phyloP scores from a whole-genome alignment of 2,797 vertebrate species.

The Mormyrus hasselquistii region DNA sequence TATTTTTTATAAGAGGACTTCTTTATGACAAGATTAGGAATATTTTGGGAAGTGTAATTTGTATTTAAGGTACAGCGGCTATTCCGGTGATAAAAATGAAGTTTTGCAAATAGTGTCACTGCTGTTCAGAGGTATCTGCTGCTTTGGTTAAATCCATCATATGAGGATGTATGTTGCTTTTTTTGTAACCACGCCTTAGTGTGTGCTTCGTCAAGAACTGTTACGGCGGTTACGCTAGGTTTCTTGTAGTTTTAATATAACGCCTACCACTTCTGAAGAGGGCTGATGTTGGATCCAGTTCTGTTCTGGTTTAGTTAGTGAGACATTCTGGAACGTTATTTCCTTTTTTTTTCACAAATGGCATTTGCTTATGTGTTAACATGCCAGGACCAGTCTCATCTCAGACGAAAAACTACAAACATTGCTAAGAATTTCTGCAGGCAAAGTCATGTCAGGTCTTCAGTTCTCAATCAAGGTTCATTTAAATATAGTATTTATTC shows the following conservation, averaged over 20 bases:
- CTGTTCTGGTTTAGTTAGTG: background rate
- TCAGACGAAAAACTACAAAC: background rate
- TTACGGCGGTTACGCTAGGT: background rate
- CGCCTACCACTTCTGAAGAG: background rate
- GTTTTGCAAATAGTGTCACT: background rate
- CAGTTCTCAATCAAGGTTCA: background rate
- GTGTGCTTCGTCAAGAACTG: too few species aligned
- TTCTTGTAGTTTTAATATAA: background rate
- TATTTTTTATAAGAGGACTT: background rate
- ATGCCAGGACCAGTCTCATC: background rate
- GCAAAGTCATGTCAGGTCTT: background rate
- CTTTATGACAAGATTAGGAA: background rate
- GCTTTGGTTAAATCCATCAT: background rate
- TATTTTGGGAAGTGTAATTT: conserved; percentile 2
- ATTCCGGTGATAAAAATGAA: background rate
- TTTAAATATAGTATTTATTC: background rate
- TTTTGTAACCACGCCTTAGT: background rate
- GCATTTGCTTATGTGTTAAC: background rate
- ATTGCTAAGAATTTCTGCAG: background rate
- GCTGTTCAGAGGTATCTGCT: background rate
- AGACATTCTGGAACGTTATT: background rate
- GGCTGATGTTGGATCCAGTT: background rate
- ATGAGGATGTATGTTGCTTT: background rate
- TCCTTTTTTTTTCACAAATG: background rate
- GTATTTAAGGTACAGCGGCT: background rate